Conservation (phyloP, 2,113 vertebrate genomes). For the Hemibagrus wyckioides region DNA sequence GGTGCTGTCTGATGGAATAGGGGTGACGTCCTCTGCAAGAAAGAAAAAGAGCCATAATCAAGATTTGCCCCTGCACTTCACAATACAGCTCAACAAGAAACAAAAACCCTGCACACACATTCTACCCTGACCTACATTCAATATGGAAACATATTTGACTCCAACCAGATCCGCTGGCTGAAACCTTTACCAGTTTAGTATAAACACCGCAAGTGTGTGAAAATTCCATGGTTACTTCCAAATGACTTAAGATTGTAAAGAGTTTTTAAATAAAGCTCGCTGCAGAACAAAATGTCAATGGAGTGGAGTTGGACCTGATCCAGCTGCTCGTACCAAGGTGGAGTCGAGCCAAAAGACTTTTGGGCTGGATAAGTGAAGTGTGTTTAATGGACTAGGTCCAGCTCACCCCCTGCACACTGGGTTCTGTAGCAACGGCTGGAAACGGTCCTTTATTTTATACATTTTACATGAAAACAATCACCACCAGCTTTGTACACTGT, state of each 20-base stretch:
- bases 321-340: not conserved
- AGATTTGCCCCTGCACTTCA: not conserved
- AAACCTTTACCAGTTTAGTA: not conserved
- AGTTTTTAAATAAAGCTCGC: not conserved
- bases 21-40: slow-evolving; percentile 93
- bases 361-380: not conserved
- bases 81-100: not conserved
- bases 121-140: not conserved
- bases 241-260: not conserved
- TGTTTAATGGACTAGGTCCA: not conserved
- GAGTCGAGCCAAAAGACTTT: not conserved
- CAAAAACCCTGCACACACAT: not conserved
- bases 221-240: not conserved
- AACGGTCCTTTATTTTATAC: not conserved
- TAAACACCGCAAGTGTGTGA: not conserved
- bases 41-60: not conserved
- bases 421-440: not conserved
- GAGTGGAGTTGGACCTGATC: not conserved
- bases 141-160: not conserved
- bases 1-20: slow-evolving; percentile 97
- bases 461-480: not conserved
- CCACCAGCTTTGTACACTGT: not conserved
- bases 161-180: not conserved
- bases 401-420: not conserved
- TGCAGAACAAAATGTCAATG: not conserved